Base-by-base conservation (phyloP, 2,888 invertebrate genomes). In the Troglohyphantes excavatus region DNA sequence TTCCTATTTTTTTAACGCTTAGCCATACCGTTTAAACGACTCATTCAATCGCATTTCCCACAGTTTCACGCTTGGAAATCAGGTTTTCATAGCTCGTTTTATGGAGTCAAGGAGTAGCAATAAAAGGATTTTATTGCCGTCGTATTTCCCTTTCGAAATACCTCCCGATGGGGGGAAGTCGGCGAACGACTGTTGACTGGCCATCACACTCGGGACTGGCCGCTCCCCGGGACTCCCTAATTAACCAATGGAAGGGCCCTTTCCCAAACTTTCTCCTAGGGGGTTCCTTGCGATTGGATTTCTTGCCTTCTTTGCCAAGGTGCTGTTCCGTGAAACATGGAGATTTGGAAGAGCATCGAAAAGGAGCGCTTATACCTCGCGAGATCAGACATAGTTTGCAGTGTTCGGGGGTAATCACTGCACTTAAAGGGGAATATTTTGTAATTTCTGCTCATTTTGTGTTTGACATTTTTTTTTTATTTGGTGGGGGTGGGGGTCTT, bases 111-210 rank as follows among this genome's bases (percentile, higher is more conserved):
- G 46, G 73, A 82, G 75, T 82, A 39, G 78, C 43, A 68, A 81
- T 89, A 82, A 89, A 89, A 82, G 53, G 27, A 68, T 76, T 89
- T 89, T 82, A 82, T 68, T 27, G 53, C 82, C 61, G 82, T 26
- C 73, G 63, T 76, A 68, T 33, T 81, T 89, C 82, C 53, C 88
- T 89, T 82, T 76, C 46, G 19, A 79, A 86, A 79, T 72, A 70
- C 79, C 68, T 63, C 68, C 61, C 75, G 72, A 17, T 68, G 46
- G 61, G 83, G 89, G 63, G 78, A 68, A 76, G 70, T 61, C 43
- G 76, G 27, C 61, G 72, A 90, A 90, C 67, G 70, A 70, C 78
- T 90, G 72, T 90, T 90, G 83, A 90, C 89, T 90, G 72, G 78
- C 82, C 89, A 84, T 90, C 83, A 84, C 83, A 84, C 78, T 78